Evolutionary conservation across 2,797 vertebrate species (phyloP).

Genomic region (Oophaga sylvatica): DNA sequence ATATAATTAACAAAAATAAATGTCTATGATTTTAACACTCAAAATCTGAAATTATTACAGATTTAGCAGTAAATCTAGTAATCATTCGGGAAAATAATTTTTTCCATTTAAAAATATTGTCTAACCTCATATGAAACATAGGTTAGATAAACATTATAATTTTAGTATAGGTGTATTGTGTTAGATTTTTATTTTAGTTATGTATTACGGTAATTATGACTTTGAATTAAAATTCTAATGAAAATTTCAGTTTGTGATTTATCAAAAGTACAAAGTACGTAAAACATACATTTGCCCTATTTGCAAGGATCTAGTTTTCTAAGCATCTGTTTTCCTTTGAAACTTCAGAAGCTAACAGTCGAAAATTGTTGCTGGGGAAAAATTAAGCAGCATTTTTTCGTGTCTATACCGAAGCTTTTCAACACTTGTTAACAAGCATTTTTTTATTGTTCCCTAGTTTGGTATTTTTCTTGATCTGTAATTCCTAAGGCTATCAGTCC

Average conservation of each 20-base stretch:
- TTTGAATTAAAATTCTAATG: neutral
- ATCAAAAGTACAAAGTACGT: neutral
- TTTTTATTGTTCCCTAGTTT: constrained; percentile 16
- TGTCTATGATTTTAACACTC: no score
- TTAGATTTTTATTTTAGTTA: neutral
- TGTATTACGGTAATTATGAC: neutral
- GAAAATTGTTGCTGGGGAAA: neutral
- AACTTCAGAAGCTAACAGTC: neutral
- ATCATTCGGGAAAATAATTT: no score
- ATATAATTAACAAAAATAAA: no score
- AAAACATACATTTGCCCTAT: neutral
- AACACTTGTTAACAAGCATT: constrained; percentile 6
- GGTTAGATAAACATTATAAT: no score
- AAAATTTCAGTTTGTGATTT: neutral
- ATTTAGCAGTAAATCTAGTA: no score
- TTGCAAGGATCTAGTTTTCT: neutral
- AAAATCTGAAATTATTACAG: no score
- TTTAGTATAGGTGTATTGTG: no score
- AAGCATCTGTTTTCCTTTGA: neutral
- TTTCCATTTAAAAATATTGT: no score
- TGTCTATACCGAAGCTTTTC: neutral
- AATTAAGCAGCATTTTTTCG: neutral
- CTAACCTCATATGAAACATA: no score
- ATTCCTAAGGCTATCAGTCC: constrained; percentile 20
- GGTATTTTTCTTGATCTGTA: constrained; percentile 13